Evolutionary conservation across 2,113 vertebrate species (phyloP), one percentile per base, ranked within the genome.

Genomic region (Tor tambroides): DNA sequence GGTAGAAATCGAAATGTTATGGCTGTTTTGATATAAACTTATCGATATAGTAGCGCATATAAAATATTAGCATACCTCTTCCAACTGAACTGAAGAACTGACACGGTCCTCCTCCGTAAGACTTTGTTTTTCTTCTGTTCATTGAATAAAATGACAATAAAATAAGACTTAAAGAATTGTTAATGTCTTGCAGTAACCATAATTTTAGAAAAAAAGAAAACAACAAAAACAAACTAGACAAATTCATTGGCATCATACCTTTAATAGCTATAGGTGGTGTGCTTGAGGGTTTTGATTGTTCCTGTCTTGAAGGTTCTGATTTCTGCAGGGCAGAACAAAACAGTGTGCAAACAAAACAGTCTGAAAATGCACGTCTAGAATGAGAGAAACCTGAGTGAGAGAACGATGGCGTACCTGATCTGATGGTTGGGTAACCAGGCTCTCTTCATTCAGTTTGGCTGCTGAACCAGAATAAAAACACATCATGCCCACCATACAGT

Each of bases 21-120:
- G n/a, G 17, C 38, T 30, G 9, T 67, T 28, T 23, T 8, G 80
- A 35, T 32, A 21, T 21, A 69, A 67, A 49, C 41, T 12, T 12
- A 9, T 30, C 9, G 14, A 7, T 54, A 9, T 56, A 38, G 23
- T 26, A 10, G 49, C 7, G 14, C 8, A 14, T 21, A 49, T 14
- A 41, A 19, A 30, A 54, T 0, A 41, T 69, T 46, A 9, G 38
- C 30, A 74, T 84, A 84, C 83, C 30, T 74, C 69, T 74, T 84
- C 23, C 21, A 41, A 26, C 69, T 41, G 67, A 9, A 26, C 83
- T 32, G 82, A 56, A 26, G 83, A 75, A 54, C 28, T 74, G 28
- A 80, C 78, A 80, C 51, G 12, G 46, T 56, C 32, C 14, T 74
- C 30, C 32, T 74, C 46, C 19, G 2, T 15, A 38, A 17, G 28